Conservation (phyloP, 2,888 invertebrate genomes). For the Dugesia japonica region DNA sequence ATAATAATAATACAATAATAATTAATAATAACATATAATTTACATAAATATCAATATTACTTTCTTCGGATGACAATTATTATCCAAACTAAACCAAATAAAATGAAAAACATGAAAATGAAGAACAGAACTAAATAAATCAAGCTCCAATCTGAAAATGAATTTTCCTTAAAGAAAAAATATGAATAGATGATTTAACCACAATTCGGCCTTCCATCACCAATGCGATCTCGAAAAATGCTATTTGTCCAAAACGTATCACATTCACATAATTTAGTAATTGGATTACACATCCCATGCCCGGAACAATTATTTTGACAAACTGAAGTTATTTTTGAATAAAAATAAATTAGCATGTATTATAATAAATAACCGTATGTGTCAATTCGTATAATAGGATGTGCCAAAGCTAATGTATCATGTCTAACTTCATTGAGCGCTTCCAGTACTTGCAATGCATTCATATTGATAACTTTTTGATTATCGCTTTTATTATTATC, state of each 20-base stretch:
- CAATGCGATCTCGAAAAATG: constrained; percentile 34
- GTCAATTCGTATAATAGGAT: neutral
- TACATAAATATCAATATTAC: neutral
- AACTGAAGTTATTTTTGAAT: constrained; percentile 47
- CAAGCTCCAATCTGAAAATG: neutral
- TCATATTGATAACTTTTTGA: neutral
- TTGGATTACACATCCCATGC: constrained; percentile 72
- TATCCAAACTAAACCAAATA: constrained; percentile 6
- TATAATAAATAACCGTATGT: constrained; percentile 5
- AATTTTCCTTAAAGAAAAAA: no score
- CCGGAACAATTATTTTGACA: constrained; percentile 79
- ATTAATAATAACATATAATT: neutral
- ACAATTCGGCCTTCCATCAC: constrained; percentile 22
- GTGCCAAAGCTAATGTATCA: neutral
- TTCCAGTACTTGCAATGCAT: neutral
- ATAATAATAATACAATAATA: no score
- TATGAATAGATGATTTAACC: no score
- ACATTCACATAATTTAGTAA: constrained; percentile 67
- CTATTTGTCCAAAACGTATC: constrained; percentile 94
- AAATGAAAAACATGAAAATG: neutral
- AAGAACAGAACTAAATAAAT: neutral
- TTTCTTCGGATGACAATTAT: neutral
- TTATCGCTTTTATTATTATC: neutral
- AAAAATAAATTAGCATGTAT: constrained; percentile 24
- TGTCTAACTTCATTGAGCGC: neutral